Evolutionary conservation across 1,140 invertebrate genomes (phyloP).

Genomic region (Proctacanthus coquilletti): DNA sequence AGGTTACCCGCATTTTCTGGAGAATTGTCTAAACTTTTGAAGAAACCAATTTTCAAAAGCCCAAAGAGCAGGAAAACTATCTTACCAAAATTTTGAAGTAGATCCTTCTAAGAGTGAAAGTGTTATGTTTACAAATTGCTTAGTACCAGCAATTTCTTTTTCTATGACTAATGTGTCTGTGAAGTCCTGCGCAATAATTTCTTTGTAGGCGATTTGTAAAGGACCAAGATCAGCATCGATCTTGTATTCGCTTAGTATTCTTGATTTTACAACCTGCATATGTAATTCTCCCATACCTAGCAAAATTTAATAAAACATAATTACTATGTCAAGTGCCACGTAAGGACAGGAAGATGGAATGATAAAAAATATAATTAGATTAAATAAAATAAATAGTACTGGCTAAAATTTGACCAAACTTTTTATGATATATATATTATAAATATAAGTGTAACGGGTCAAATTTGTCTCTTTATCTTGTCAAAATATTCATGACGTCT

Average conservation of each 20-base stretch:
- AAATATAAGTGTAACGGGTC: too few relatives aligned
- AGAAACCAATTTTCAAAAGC: not conserved
- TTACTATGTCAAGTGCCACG: conserved; percentile 3
- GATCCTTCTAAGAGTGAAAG: too few relatives aligned
- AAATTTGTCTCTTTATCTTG: too few relatives aligned
- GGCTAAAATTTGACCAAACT: too few relatives aligned
- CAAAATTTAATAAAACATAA: conserved; percentile 13
- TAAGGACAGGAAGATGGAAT: not conserved
- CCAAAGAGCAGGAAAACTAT: too few relatives aligned
- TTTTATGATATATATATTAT: too few relatives aligned
- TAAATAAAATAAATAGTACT: conserved; percentile 3
- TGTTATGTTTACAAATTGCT: conserved; percentile 39
- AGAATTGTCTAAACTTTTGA: conserved; percentile 39
- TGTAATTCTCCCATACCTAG: conserved; percentile 90
- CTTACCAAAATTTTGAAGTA: too few relatives aligned
- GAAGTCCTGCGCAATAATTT: conserved; percentile 42
- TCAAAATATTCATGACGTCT: too few relatives aligned
- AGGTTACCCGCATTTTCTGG: conserved; percentile 48
- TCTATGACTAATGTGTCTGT: conserved; percentile 41
- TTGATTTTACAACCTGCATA: conserved; percentile 82
- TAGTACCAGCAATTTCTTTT: conserved; percentile 46
- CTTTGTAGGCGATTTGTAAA: conserved; percentile 87
- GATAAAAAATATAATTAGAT: not conserved
- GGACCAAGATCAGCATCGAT: conserved; percentile 85
- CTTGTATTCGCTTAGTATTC: conserved; percentile 76